Evolutionary conservation across 64 coral and sea anemone species (phyloP).

Genomic region (Catalaphyllia jardinei): DNA sequence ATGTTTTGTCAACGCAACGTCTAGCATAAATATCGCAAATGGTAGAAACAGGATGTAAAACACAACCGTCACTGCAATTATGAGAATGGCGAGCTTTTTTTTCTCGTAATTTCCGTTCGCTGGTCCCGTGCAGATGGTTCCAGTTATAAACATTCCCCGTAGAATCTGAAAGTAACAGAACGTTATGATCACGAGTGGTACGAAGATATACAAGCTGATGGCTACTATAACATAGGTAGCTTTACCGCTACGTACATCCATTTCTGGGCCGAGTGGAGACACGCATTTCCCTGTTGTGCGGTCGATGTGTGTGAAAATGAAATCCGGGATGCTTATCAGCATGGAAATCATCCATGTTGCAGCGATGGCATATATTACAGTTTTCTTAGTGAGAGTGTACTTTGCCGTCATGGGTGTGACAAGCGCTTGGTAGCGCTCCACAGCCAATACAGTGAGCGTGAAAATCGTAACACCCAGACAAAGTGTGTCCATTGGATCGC

Average conservation of each 20-base stretch:
- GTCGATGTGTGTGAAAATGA: slow-evolving; percentile 11
- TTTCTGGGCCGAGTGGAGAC: slow-evolving; percentile 12
- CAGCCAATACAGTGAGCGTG: slow-evolving; percentile 29
- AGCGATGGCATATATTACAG: slow-evolving; percentile 26
- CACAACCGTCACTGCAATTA: slow-evolving; percentile 24
- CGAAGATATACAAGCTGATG: not conserved
- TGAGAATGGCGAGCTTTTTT: slow-evolving; percentile 20
- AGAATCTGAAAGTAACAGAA: slow-evolving; percentile 34
- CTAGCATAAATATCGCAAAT: slow-evolving; percentile 13
- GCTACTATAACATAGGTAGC: not conserved
- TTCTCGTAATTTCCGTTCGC: slow-evolving; percentile 9
- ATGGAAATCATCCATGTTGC: slow-evolving; percentile 18
- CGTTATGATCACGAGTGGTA: slow-evolving; percentile 8
- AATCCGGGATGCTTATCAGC: slow-evolving; percentile 23
- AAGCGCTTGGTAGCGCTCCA: slow-evolving; percentile 39
- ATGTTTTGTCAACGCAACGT: not conserved
- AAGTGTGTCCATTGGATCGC: not conserved
- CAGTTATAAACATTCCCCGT: slow-evolving; percentile 21
- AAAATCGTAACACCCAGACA: slow-evolving; percentile 22
- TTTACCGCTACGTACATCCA: not conserved
- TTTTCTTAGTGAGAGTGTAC: slow-evolving; percentile 14
- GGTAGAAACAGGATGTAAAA: slow-evolving; percentile 26
- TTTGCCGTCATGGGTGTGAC: slow-evolving; percentile 30
- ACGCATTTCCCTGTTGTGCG: not conserved
- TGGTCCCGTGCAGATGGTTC: slow-evolving; percentile 25